A percentile compares a stretch with the other conserved stretches of the same genome.
phyloP scores from a whole-genome alignment of 23 tunicate species.

The Clavelina lepadiformis region DNA sequence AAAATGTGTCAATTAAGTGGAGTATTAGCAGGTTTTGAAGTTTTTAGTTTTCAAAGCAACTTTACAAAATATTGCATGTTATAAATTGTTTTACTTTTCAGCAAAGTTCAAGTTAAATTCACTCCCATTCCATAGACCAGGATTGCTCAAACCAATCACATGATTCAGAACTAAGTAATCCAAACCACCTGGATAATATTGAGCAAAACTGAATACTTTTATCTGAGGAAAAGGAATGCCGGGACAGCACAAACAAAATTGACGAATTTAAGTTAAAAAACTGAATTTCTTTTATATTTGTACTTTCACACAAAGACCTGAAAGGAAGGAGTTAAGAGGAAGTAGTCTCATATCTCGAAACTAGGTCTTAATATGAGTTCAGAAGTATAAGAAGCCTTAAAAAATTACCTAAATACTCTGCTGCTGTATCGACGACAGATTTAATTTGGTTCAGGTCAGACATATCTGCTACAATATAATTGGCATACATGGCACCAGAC shows the following conservation, averaged over 20 bases:
- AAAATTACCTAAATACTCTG: slow-evolving; percentile 28
- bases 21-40: background rate
- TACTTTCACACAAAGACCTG: too few relatives aligned
- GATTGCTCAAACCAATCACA: slow-evolving; percentile 4
- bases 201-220: background rate
- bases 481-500: slow-evolving; percentile 43
- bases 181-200: slow-evolving; percentile 46
- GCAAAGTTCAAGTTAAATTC: slow-evolving; percentile 33
- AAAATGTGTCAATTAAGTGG: too few relatives aligned
- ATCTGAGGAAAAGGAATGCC: background rate
- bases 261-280: too few relatives aligned
- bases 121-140: slow-evolving; percentile 41
- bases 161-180: slow-evolving; percentile 76
- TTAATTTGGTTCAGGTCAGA: slow-evolving; percentile 17
- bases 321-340: too few relatives aligned
- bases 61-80: slow-evolving; percentile 3
- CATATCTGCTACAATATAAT: slow-evolving; percentile 70
- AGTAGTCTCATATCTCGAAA: too few relatives aligned
- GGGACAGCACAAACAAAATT: too few relatives aligned
- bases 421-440: slow-evolving; percentile 24
- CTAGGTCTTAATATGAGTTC: too few relatives aligned
- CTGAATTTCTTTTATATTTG: too few relatives aligned
- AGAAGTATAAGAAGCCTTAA: background rate
- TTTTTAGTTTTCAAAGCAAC: background rate
- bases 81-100: slow-evolving; percentile 27